These are phyloP conservation scores for Oncorhynchus nerka DNA, from an alignment of 2,113 vertebrate genomes.

Conservation along the genomic window DNA sequence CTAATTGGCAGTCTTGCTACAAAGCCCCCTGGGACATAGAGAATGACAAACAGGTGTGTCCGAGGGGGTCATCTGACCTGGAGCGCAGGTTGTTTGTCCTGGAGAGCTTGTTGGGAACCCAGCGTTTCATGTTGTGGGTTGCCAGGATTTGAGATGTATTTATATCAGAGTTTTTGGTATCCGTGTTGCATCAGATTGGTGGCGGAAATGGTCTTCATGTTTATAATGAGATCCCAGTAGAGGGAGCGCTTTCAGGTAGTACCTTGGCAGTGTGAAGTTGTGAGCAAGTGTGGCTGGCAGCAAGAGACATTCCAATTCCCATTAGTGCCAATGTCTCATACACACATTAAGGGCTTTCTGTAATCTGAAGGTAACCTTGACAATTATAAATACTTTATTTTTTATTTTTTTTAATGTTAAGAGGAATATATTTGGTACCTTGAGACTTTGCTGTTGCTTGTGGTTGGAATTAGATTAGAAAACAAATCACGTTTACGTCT, in stretches of 20 bases:
- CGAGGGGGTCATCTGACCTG: constrained; percentile 52
- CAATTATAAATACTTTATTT: too few species aligned
- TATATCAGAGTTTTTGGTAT: constrained; percentile 17
- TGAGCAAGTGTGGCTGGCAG: neutral
- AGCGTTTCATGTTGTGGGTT: constrained; percentile 7
- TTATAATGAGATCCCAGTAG: constrained; percentile 58
- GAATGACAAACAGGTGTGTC: constrained; percentile 57
- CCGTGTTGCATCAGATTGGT: neutral
- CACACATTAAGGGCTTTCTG: neutral
- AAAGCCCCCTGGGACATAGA: constrained; percentile 37
- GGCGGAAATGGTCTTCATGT: constrained; percentile 17
- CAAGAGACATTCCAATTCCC: neutral
- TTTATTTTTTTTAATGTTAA: too few species aligned
- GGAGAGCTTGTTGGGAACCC: constrained; percentile 37
- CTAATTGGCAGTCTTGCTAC: constrained; percentile 51
- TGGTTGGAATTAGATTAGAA: neutral
- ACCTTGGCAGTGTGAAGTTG: neutral
- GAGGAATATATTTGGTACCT: too few species aligned
- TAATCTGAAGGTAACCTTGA: too few species aligned
- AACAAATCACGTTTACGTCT: too few species aligned
- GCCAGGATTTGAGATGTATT: constrained; percentile 11
- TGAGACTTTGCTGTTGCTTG: neutral
- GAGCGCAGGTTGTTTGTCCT: constrained; percentile 57
- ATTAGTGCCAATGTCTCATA: neutral
- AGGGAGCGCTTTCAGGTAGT: constrained; percentile 25